Conservation (phyloP, 2,888 invertebrate genomes). For the Myopa tessellatipennis region DNA sequence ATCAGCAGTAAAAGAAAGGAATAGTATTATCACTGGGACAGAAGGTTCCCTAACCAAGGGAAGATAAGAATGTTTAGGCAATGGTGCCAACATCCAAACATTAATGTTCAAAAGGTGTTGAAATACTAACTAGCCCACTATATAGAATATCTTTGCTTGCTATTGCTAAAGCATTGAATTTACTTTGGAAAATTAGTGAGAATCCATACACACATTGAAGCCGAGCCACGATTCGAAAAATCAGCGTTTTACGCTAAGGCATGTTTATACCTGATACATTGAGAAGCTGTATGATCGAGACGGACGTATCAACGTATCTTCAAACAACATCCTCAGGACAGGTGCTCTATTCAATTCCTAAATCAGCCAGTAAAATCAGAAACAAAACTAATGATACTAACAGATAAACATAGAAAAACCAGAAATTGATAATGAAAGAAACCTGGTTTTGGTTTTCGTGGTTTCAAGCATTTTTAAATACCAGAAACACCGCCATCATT, state of each 20-base stretch:
- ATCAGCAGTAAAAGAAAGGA: too few species aligned
- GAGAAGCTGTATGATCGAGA: constrained; percentile 96
- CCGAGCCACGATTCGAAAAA: neutral
- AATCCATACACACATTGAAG: too few species aligned
- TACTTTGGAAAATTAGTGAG: too few species aligned
- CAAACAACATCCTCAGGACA: constrained; percentile 96
- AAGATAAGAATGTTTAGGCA: too few species aligned
- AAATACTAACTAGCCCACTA: too few species aligned
- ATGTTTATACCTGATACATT: constrained; percentile 94
- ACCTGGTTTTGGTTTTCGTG: neutral
- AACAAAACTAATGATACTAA: constrained; percentile 39
- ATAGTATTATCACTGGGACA: too few species aligned
- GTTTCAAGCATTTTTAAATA: neutral
- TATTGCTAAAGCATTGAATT: too few species aligned
- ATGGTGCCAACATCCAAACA: too few species aligned
- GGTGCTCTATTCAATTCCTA: constrained; percentile 71
- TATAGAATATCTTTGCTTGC: too few species aligned
- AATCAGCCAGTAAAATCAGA: constrained; percentile 32
- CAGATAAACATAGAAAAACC: constrained; percentile 35
- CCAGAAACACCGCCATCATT: too few species aligned
- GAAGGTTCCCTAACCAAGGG: too few species aligned
- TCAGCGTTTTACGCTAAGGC: constrained; percentile 52
- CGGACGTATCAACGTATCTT: constrained; percentile 93
- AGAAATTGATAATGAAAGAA: neutral
- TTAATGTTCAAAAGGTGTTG: too few species aligned